Evolutionary conservation across 1,140 invertebrate genomes (phyloP).

Genomic region (Bombus fervidus): DNA sequence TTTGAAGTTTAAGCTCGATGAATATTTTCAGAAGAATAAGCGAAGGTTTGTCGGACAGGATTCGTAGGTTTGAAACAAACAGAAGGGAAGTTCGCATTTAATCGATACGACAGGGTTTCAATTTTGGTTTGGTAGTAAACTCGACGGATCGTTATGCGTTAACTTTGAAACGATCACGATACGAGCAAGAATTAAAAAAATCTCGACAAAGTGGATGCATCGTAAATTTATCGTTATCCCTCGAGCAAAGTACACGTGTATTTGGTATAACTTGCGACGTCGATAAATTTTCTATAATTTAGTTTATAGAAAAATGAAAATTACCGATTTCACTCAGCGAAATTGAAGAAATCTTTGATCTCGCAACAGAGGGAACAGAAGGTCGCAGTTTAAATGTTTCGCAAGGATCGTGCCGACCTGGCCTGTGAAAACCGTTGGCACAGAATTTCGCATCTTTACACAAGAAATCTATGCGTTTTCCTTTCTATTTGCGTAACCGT

Average conservation of each 20-base stretch:
- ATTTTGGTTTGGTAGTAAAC: neutral
- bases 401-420: neutral
- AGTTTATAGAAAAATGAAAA: neutral
- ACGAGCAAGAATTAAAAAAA: neutral
- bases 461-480: neutral
- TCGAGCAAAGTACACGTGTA: too few relatives aligned
- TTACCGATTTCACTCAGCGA: constrained; percentile 36
- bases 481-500: constrained; percentile 26
- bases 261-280: too few relatives aligned
- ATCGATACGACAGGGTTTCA: neutral
- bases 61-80: neutral
- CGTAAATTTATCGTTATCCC: neutral
- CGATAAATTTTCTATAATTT: neutral
- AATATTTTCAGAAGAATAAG: neutral
- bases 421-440: neutral
- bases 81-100: neutral
- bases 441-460: neutral
- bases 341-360: constrained; percentile 56
- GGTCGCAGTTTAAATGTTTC: constrained; percentile 27
- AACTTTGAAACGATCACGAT: neutral
- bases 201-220: too few relatives aligned
- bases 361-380: neutral
- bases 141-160: neutral
- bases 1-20: too few relatives aligned
- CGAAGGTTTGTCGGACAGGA: neutral